phyloP scores from a whole-genome alignment of 2,113 vertebrate species.

The Phodopus roborovskii region DNA sequence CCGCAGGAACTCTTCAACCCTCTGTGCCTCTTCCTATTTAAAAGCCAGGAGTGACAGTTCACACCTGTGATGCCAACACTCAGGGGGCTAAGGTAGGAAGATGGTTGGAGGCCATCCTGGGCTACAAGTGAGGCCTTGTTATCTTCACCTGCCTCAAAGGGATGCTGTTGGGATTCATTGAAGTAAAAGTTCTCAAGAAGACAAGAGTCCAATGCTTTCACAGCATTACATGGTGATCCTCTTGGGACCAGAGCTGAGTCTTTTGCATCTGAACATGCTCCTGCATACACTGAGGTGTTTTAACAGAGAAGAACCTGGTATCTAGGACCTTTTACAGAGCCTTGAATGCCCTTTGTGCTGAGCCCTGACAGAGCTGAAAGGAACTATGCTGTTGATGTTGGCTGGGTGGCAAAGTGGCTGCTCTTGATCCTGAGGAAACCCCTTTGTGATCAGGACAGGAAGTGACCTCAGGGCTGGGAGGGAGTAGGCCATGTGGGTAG shows the following conservation, averaged over 20 bases:
- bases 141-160: background rate
- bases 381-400: background rate
- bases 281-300: background rate
- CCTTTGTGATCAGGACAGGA: background rate
- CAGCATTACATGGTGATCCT: too few relatives aligned
- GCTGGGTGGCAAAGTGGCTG: too few relatives aligned
- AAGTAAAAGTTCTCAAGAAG: background rate
- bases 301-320: background rate
- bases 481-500: fast-evolving
- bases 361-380: background rate
- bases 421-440: background rate
- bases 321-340: background rate
- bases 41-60: too few relatives aligned
- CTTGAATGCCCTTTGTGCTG: background rate
- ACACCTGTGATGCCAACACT: background rate
- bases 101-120: background rate
- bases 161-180: background rate
- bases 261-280: background rate
- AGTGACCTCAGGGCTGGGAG: background rate
- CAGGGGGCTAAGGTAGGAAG: background rate
- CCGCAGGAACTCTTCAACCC: background rate
- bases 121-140: background rate
- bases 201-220: background rate
- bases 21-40: background rate
- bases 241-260: background rate